phyloP scores from a whole-genome alignment of 2,797 vertebrate genomes.

The Orientallactaga sibirica region DNA sequence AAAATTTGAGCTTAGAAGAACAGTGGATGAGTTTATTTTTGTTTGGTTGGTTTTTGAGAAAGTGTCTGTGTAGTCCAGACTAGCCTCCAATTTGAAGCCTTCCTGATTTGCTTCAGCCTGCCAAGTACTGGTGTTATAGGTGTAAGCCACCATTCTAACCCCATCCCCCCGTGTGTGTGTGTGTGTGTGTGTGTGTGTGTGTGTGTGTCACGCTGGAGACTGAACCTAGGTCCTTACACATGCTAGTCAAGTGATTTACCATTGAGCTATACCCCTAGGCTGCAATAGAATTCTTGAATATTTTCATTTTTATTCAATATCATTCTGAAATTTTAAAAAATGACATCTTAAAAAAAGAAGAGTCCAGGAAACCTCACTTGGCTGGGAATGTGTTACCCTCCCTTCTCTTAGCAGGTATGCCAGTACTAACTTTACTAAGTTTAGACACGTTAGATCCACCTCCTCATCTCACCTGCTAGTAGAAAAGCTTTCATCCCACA shows the following conservation, averaged over 20 bases:
- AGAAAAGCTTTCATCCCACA: background rate
- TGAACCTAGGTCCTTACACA: background rate
- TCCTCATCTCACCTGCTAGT: background rate
- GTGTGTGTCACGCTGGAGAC: background rate
- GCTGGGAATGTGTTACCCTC: background rate
- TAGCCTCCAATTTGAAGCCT: background rate
- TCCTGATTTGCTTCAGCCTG: background rate
- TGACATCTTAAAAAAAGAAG: background rate
- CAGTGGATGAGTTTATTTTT: background rate
- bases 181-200: background rate
- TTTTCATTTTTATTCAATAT: constrained; percentile 26
- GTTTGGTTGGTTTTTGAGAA: background rate
- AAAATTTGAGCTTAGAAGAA: constrained; percentile 6
- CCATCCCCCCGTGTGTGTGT: background rate
- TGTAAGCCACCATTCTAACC: background rate
- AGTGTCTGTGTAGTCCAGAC: background rate
- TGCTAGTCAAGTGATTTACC: background rate
- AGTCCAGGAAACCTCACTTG: background rate
- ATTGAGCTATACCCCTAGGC: background rate
- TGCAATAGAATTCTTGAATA: background rate
- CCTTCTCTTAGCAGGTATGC: background rate
- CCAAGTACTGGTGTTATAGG: background rate
- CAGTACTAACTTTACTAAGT: background rate
- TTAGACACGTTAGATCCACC: background rate
- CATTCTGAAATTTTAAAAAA: background rate